Conservation (phyloP, 1,140 invertebrate genomes). For the Argopecten irradians region DNA sequence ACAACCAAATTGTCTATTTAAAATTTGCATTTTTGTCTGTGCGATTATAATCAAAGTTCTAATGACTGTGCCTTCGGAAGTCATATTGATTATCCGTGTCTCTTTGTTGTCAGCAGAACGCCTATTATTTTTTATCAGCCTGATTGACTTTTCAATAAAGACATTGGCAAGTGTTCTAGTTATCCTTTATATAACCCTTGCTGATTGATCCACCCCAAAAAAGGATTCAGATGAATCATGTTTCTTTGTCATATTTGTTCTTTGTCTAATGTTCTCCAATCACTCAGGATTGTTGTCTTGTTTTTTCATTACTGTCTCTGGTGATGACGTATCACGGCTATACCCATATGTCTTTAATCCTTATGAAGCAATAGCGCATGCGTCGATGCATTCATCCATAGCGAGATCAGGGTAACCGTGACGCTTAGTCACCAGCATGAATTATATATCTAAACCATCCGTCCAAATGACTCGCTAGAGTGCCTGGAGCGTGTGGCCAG, state of each 20-base stretch:
- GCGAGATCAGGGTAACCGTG: neutral
- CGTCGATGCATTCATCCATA: neutral
- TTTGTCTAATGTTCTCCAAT: neutral
- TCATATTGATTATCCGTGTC: neutral
- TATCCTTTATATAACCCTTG: neutral
- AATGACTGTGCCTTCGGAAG: neutral
- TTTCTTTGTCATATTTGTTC: constrained; percentile 13
- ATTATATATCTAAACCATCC: neutral
- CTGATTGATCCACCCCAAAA: neutral
- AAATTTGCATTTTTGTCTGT: neutral
- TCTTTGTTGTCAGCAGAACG: neutral
- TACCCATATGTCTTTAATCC: neutral
- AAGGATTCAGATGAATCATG: neutral
- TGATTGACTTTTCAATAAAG: neutral
- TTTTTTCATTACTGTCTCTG: neutral
- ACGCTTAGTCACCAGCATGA: constrained; percentile 7
- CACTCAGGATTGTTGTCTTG: neutral
- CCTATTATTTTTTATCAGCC: neutral
- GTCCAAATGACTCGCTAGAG: neutral
- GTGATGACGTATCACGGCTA: neutral
- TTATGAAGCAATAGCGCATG: neutral
- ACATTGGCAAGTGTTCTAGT: neutral
- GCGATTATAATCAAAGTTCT: neutral
- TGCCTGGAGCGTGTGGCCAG: neutral
- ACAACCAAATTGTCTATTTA: neutral